These are phyloP conservation scores for Ypsolopha sequella DNA, from an alignment of 2,888 invertebrate genomes.

Conservation along the genomic window DNA sequence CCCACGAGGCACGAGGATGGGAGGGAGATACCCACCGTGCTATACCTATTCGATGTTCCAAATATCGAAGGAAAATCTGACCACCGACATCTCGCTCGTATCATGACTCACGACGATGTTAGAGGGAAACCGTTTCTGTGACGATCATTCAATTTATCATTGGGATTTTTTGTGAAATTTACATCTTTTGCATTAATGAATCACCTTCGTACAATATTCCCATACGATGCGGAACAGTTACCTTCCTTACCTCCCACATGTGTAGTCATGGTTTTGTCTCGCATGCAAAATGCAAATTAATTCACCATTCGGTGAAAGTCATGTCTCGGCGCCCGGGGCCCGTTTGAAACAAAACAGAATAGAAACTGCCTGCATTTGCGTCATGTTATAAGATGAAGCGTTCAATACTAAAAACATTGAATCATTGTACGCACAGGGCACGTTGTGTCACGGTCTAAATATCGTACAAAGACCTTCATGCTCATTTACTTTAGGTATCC, in stretches of 20 bases:
- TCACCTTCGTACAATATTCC: too few relatives aligned
- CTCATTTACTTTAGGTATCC: neutral
- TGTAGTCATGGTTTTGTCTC: neutral
- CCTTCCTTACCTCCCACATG: neutral
- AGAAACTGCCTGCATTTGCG: neutral
- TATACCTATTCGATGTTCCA: constrained; percentile 6
- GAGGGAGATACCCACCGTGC: too few relatives aligned
- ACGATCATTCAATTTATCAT: too few relatives aligned
- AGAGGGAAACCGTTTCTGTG: neutral
- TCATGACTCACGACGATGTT: constrained; percentile 23
- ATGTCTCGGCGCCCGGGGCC: neutral
- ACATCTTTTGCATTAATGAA: too few relatives aligned
- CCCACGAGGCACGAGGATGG: too few relatives aligned
- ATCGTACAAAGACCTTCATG: constrained; percentile 1
- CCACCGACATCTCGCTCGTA: constrained; percentile 2
- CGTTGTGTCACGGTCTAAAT: constrained; percentile 4
- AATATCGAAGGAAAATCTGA: constrained; percentile 23
- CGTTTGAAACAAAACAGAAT: neutral
- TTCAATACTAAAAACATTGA: too few relatives aligned
- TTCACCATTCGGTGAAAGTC: neutral
- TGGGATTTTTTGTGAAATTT: too few relatives aligned
- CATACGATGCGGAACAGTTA: too few relatives aligned
- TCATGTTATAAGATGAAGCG: too few relatives aligned
- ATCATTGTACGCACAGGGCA: neutral
- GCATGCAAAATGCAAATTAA: neutral